Evolutionary conservation across 30 jellyfish, hydroid and myxozoan species (phyloP), one percentile per base, ranked within the genome.

Genomic region (Hydractinia symbiolongicarpus): DNA sequence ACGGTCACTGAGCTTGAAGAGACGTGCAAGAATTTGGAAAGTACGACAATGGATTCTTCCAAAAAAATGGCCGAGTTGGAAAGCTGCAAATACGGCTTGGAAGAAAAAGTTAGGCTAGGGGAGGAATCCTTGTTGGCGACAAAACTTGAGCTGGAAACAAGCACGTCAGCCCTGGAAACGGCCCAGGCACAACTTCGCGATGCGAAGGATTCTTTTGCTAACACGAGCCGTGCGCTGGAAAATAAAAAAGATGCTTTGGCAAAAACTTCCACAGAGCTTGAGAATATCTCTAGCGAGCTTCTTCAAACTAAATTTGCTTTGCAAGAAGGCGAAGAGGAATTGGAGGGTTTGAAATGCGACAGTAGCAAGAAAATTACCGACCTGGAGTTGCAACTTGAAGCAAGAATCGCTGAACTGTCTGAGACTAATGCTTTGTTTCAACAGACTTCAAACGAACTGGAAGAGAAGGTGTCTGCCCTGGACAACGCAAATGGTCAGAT

Each of bases 21-120:
- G 11, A 67, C 44, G 44, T 30, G 44, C 44, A 30, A 30, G 44
- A 30, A 30, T 30, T 30, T 30, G 44, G 44, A 30, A 30, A 30
- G 1, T 1, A 30, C 44, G 44, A 30, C 44, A 30, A 2, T 30
- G 44, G 44, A 30, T 30, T 0, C 44, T 1, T 30, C 44, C 44
- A 30, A 30, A 30, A 30, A 30, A 30, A 30, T 30, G 2, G 44
- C 44, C 44, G 44, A 30, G 44, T 30, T 30, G 44, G 44, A 30
- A 30, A 30, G 19, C 69, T 11, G 19, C 50, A 20, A 67, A 67
- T 1, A 11, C 50, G 78, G 50, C 78, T 21, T 67, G 78, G 50
- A 20, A 67, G 78, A 67, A 67, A 15, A 13, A 67, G 78, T 67
- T 67, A 49, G 21, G 20, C n/a, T 16, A 67, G 78, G n/a, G n/a